Conservation (phyloP, 2,888 invertebrate species). For the Masnerella sp. region DNA sequence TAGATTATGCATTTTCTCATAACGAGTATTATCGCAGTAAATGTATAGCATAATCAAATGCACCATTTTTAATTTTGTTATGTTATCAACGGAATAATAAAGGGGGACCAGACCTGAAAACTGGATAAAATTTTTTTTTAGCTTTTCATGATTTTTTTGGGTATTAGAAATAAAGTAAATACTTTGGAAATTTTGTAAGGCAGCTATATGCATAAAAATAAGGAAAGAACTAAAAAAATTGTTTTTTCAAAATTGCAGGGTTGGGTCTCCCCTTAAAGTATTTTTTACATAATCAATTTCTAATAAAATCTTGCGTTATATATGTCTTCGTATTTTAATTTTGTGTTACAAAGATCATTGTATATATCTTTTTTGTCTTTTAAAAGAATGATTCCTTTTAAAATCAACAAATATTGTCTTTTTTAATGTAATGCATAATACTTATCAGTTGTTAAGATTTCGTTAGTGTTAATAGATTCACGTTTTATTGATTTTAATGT, state of each 20-base stretch:
- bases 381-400: conserved; percentile 23
- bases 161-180: no score
- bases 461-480: background rate
- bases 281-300: conserved; percentile 4
- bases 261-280: no score
- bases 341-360: conserved; percentile 11
- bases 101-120: no score
- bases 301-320: conserved; percentile 10
- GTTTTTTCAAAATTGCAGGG: no score
- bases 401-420: conserved; percentile 10
- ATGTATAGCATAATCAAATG: conserved; percentile 21
- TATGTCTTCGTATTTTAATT: conserved; percentile 17
- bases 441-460: conserved; percentile 19
- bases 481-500: conserved; percentile 16
- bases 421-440: conserved; percentile 24
- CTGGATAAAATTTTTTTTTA: no score
- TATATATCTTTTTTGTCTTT: conserved; percentile 30
- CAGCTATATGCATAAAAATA: no score
- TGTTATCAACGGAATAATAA: no score
- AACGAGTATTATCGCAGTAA: conserved; percentile 28
- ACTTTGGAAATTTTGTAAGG: no score
- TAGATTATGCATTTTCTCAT: conserved; percentile 34
- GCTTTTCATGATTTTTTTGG: no score
- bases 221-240: no score
- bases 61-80: conserved; percentile 28